Evolutionary conservation across 1,140 invertebrate species (phyloP), one percentile per base, ranked within the genome.

Genomic region (Amyelois transitella): DNA sequence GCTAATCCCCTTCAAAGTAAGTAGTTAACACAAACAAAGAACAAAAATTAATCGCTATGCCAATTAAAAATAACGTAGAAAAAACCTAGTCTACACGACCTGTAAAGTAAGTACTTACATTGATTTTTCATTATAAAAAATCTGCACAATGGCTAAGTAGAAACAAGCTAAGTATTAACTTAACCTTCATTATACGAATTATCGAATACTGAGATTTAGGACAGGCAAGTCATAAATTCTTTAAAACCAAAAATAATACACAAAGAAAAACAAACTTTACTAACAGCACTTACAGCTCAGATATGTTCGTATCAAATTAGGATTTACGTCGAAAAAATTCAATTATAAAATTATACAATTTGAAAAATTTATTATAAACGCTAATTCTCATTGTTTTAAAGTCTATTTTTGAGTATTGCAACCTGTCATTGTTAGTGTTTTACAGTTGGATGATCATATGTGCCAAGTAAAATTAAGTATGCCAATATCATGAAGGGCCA

Each of bases 381-480:
- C 32, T 38, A 38, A 6, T 14, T 14, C n/a, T 38, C 17, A 14
- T 14, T 12, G 3, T 0, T 14, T 38, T 38, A 38, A 38, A 38
- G 32, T 38, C 32, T 38, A 21, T 48, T 48, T 48, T 48, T 48
- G 0, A 21, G 1, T 7, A 12, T 5, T 48, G 20, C 10, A n/a
- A 21, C 1, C 45, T 49, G 47, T 32, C 54, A 43, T 43, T 50
- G 21, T 49, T 25, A 22, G 43, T 44, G 14, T 28, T 56, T 81
- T 70, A 77, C 77, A 83, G 62, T 75, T 62, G 70, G 69, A 48
- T 84, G 77, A 58, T 62, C 75, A 87, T 78, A 77, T 87, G 58
- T 87, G 84, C 75, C 83, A 81, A 75, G 77, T 71, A 75, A 79
- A 81, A 81, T 83, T 75, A 86, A 84, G 78, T 85, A 77, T 86